Evolutionary conservation across 1,140 invertebrate genomes (phyloP).

Genomic region (Globodera rostochiensis): DNA sequence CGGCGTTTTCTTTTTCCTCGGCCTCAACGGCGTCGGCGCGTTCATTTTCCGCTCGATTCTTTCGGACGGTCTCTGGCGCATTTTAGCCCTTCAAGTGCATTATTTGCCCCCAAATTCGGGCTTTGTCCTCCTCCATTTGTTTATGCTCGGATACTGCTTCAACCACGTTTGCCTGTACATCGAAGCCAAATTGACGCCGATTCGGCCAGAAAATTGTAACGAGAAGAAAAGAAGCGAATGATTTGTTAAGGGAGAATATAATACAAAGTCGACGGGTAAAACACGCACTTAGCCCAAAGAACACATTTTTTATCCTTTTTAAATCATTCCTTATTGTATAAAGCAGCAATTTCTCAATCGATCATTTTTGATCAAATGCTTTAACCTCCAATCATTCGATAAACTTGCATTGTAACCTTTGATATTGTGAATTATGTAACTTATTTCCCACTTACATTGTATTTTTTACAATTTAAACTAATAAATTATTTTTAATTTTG

Average conservation of each 20-base stretch:
- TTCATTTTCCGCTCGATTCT: conserved; percentile 57
- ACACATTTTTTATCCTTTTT: not conserved
- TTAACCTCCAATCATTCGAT: too few species aligned
- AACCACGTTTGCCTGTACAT: conserved; percentile 59
- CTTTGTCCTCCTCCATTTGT: conserved; percentile 58
- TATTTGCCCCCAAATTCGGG: conserved; percentile 22
- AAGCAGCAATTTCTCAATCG: too few species aligned
- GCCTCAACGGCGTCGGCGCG: conserved; percentile 49
- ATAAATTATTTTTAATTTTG: too few species aligned
- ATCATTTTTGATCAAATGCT: too few species aligned
- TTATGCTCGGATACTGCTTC: conserved; percentile 61
- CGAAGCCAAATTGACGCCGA: conserved; percentile 46
- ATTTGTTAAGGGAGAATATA: not conserved
- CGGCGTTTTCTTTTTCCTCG: conserved; percentile 64
- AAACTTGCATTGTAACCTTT: too few species aligned
- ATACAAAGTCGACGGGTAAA: too few species aligned
- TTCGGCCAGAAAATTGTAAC: not conserved
- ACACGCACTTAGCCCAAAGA: not conserved
- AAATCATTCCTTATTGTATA: too few species aligned
- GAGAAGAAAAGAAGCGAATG: conserved; percentile 8
- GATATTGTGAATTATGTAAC: too few species aligned
- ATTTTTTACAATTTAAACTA: too few species aligned
- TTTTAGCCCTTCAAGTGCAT: conserved; percentile 36
- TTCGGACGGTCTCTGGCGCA: conserved; percentile 41
- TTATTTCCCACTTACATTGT: too few species aligned